Conservation (phyloP, 1,140 invertebrate genomes). For the Drosophila navojoa region DNA sequence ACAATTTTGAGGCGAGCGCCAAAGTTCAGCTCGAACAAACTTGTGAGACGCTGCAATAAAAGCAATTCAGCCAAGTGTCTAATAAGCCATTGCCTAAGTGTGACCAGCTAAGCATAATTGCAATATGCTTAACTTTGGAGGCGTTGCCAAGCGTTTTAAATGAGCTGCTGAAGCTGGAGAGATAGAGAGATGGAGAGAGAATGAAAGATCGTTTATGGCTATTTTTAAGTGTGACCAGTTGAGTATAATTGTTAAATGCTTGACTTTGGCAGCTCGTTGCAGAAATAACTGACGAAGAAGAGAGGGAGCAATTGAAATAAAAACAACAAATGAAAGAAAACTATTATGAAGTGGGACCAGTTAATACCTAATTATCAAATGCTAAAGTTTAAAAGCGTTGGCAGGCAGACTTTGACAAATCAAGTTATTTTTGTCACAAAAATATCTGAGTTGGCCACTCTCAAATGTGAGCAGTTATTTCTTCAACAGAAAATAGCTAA, state of each 20-base stretch:
- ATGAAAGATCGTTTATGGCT: neutral
- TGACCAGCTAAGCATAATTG: conserved; percentile 3
- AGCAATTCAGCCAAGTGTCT: neutral
- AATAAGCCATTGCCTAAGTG: neutral
- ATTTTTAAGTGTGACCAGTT: conserved; percentile 19
- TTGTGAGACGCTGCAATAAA: conserved; percentile 37
- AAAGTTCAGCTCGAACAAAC: conserved; percentile 38
- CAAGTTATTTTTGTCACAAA: too few relatives aligned
- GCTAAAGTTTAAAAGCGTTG: neutral
- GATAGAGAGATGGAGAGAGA: neutral
- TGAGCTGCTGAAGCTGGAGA: neutral
- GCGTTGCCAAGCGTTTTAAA: neutral
- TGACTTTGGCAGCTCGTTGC: neutral
- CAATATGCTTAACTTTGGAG: neutral
- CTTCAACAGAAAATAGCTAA: neutral
- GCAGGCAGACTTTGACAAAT: too few relatives aligned
- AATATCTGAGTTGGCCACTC: too few relatives aligned
- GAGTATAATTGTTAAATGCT: conserved; percentile 3
- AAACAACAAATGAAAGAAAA: neutral
- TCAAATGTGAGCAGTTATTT: too few relatives aligned
- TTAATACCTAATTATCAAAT: neutral
- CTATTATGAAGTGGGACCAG: conserved; percentile 2
- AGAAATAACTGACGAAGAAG: neutral
- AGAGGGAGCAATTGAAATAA: neutral
- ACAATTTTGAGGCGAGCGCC: conserved; percentile 46